Base-by-base conservation (phyloP, 2,797 vertebrate species). In the Apodemus agrarius region DNA sequence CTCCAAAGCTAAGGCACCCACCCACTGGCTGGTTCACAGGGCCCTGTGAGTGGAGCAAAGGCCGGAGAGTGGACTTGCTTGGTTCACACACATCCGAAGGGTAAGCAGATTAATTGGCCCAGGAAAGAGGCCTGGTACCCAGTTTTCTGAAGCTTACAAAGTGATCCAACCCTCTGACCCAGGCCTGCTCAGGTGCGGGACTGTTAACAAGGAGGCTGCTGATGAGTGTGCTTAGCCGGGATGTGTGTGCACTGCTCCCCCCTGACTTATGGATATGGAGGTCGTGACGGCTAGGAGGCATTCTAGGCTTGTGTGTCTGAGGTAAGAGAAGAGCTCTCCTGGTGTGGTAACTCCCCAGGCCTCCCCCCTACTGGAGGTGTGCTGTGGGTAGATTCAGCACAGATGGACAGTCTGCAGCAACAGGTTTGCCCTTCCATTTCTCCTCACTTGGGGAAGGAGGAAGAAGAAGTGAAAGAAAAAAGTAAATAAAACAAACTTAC, bases 401-500 rank as follows among this genome's bases (percentile, higher is more conserved):
- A 69, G 65, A 37, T 13, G 0, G 4, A 86, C 96, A 97, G 96
- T 89, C 75, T 95, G 96, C 81, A 96, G 91, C 97, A 97, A 91
- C 93, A 52, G 34, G 40, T 34, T 31, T 92, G 96, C 97, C 98
- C 97, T 97, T 96, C 97, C 96, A 34, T 40, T 43, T 94, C 91
- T 97, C 96, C 97, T 97, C 97, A 3, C 65, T 22, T 40, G 98
- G 98, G 98, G 98, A 98, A 97, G 97, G 98, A 97, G 98, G 96
- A 98, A 97, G 97, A 98, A 97, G 97, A 98, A 98, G 94, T 96
- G 90, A 96, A 96, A 97, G 89, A 92, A 97, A 91, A 94, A 97
- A 98, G 87, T 97, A 98, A 98, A 96, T 54, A 14, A 97, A 98
- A 98, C 89, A 98, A 95, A 98, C 99, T 99, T 99, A 99, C 99